Base-by-base conservation (phyloP, 2,797 vertebrate genomes). In the Babyrousa celebensis region DNA sequence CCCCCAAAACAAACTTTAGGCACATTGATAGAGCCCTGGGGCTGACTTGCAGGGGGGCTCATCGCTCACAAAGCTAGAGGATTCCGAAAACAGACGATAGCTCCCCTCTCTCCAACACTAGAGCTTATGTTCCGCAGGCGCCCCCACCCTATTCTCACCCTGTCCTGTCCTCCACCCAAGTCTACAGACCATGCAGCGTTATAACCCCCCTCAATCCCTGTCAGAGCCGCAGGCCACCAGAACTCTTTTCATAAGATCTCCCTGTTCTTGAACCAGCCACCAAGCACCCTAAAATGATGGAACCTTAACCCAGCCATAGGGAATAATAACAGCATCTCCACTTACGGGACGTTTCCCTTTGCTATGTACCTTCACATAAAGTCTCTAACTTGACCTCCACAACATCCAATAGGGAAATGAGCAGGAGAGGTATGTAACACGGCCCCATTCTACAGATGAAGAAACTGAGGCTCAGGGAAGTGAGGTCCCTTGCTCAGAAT, bases 321-420 rank as follows among this genome's bases (percentile, higher is more conserved):
- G 12, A 17, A 17, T 7, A 2, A 6, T 7, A 2, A 6, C 9
- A 60, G 17, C 25, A 15, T 72, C 25, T 68, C 15, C 6, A 0
- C 43, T 25, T 29, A 16, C 0, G 3, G 3, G 21, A 36, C 5
- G 12, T 12, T 18, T 15, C 15, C n/a, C 60, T 32, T 60, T 60
- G 2, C 58, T 23, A 3, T 0, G 1, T 12, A 8, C 23, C 43
- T 62, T 62, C 36, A 4, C 29, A 6, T 16, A 12, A 32, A 16
- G 43, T 43, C 94, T 68, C 15, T 16, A 11, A 14, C 21, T n/a
- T n/a, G 8, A 27, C 67, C 36, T 48, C 23, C 6, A 27, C 18
- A 23, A 20, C 5, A 65, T 11, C 23, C 78, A 25, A 17, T 0
- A 43, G 65, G 18, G 71, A 72, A 78, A 36, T 15, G 60, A 71